These are phyloP conservation scores for Amphiduros pacificus DNA, from an alignment of 2,888 invertebrate species.

Conservation along the genomic window DNA sequence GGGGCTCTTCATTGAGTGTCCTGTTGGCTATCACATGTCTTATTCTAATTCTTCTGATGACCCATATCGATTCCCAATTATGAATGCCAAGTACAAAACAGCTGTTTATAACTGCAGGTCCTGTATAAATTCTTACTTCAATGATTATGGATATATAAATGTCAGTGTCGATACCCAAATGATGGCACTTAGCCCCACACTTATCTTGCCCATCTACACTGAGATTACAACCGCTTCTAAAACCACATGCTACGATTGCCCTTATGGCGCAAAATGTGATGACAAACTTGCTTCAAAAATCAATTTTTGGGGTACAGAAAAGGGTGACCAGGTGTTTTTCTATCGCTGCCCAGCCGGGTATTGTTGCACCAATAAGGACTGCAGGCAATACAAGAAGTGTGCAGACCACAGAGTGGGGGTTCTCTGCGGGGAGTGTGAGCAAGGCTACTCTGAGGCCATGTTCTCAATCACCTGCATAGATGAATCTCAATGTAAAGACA, in stretches of 20 bases:
- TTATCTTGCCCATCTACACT: not conserved
- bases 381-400: not conserved
- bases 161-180: constrained; percentile 1
- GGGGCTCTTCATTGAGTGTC: not conserved
- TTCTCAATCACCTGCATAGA: constrained; percentile 3
- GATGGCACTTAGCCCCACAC: not conserved
- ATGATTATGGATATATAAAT: too few relatives aligned
- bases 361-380: not conserved
- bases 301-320: constrained; percentile 5
- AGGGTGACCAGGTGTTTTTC: not conserved
- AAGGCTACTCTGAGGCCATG: constrained; percentile 1
- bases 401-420: not conserved
- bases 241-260: not conserved
- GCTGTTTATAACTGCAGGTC: too few relatives aligned
- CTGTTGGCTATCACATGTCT: not conserved
- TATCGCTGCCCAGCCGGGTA: constrained; percentile 1
- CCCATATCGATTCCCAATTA: too few relatives aligned
- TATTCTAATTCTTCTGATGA: constrained; percentile 4
- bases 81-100: too few relatives aligned
- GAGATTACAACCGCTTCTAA: not conserved
- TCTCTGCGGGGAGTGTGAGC: not conserved
- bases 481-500: not conserved
- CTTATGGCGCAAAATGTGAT: constrained; percentile 4
- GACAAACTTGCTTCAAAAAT: not conserved
- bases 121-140: too few relatives aligned